phyloP scores from a whole-genome alignment of 2,888 invertebrate species.

The Slavum lentiscoides region DNA sequence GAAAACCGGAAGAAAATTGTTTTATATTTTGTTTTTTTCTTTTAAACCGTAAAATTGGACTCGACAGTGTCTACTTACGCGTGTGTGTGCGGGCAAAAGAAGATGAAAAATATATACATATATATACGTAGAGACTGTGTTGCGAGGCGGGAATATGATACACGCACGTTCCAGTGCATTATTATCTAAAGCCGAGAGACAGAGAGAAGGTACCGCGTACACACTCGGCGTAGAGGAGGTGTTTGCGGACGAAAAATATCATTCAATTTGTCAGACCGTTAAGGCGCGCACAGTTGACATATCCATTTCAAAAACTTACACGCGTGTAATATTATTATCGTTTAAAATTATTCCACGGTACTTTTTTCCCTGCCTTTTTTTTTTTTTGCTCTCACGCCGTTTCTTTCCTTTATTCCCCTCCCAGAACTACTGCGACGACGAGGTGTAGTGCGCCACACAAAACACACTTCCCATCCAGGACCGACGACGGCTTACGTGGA shows the following conservation, averaged over 20 bases:
- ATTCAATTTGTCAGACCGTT: slow-evolving; percentile 49
- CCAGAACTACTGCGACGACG: too few relatives aligned
- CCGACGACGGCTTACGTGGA: neutral
- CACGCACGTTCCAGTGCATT: slow-evolving; percentile 42
- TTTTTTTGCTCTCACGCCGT: neutral
- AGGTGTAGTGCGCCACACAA: neutral
- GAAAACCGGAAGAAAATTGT: too few relatives aligned
- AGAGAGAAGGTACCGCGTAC: neutral
- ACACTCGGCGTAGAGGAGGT: too few relatives aligned
- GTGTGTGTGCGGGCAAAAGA: neutral
- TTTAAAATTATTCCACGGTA: slow-evolving; percentile 44
- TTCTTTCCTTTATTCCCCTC: too few relatives aligned
- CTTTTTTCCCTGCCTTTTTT: neutral
- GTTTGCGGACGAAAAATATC: slow-evolving; percentile 36
- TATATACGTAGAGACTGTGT: neutral
- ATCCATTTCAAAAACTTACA: slow-evolving; percentile 47
- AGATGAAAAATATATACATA: slow-evolving; percentile 34
- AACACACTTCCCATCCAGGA: neutral
- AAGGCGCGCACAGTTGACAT: slow-evolving; percentile 45
- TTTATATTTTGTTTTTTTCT: too few relatives aligned
- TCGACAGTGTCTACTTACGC: too few relatives aligned
- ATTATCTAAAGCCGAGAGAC: slow-evolving; percentile 40
- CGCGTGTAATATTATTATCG: slow-evolving; percentile 39
- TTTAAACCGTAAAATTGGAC: too few relatives aligned
- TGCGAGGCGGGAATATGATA: slow-evolving; percentile 21